phyloP scores from a whole-genome alignment of 2,888 invertebrate genomes.

The Stenotaenia linearis region DNA sequence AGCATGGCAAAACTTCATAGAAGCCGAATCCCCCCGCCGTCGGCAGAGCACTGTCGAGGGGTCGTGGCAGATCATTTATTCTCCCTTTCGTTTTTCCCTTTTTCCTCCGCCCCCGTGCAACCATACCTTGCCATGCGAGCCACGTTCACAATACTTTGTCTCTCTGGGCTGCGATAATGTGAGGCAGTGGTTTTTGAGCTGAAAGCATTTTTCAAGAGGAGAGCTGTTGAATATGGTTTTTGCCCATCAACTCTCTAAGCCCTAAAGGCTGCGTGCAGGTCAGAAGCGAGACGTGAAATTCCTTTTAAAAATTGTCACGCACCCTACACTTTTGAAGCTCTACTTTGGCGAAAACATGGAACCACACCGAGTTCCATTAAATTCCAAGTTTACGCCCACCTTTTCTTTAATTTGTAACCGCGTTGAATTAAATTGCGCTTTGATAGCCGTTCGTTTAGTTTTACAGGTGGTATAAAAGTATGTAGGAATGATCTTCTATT shows the following conservation, averaged over 20 bases:
- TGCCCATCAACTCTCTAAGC: constrained; percentile 10
- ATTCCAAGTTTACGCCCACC: background rate
- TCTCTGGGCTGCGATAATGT: constrained; percentile 24
- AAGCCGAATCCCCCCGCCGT: constrained; percentile 11
- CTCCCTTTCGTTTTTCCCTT: constrained; percentile 27
- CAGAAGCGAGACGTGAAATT: constrained; percentile 17
- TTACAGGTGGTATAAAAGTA: background rate
- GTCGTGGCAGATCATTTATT: constrained; percentile 29
- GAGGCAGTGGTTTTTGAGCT: constrained; percentile 20
- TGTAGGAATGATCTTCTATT: background rate
- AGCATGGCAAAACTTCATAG: constrained; percentile 16
- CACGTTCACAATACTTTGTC: constrained; percentile 24
- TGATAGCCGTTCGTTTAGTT: background rate
- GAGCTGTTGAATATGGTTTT: constrained; percentile 26
- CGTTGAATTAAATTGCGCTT: background rate
- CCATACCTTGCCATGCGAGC: constrained; percentile 22
- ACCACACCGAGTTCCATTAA: background rate
- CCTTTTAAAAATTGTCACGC: constrained; percentile 24
- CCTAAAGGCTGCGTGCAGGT: constrained; percentile 7
- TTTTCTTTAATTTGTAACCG: background rate
- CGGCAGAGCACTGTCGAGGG: constrained; percentile 24
- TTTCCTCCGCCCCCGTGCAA: constrained; percentile 20
- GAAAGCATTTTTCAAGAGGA: constrained; percentile 26
- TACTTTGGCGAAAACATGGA: constrained; percentile 2
- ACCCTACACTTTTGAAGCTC: background rate